A percentile compares a stretch with the other conserved stretches of the same genome.
Conservation (phyloP, 35 echinoderm and acorn worm genomes). For the Nesometra sesokonis region DNA sequence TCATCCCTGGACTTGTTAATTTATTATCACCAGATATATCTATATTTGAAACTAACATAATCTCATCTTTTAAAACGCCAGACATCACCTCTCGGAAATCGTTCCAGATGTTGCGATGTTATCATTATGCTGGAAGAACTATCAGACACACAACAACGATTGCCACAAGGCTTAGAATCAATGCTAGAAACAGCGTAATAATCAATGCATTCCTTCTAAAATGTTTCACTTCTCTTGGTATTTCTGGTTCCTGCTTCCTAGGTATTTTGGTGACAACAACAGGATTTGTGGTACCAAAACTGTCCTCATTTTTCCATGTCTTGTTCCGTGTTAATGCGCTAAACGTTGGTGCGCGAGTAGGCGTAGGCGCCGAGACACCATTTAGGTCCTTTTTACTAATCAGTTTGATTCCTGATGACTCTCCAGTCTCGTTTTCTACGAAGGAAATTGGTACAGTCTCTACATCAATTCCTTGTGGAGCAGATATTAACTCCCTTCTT, state of each 20-base stretch:
- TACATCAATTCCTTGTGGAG: background rate
- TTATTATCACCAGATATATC: too few relatives aligned
- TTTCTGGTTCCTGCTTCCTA: background rate
- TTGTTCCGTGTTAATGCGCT: background rate
- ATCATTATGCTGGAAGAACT: background rate
- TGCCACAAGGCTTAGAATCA: background rate
- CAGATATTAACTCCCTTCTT: background rate
- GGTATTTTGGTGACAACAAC: background rate
- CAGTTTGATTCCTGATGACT: background rate
- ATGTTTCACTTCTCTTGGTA: background rate
- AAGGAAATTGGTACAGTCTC: background rate
- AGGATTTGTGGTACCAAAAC: background rate
- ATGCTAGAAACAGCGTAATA: background rate
- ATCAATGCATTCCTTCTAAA: background rate
- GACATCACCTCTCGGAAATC: too few relatives aligned
- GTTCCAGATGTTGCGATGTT: too few relatives aligned
- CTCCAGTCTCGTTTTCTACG: background rate
- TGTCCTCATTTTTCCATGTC: background rate
- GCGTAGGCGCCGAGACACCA: background rate
- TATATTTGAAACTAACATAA: too few relatives aligned
- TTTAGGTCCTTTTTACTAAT: background rate
- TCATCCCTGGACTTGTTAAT: too few relatives aligned
- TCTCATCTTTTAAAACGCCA: too few relatives aligned
- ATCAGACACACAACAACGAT: background rate
- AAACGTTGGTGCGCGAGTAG: too few relatives aligned